A percentile compares a stretch with the other conserved stretches of the same genome.
phyloP scores from a whole-genome alignment of 2,113 vertebrate species.

The Cyprinodon variegatus region DNA sequence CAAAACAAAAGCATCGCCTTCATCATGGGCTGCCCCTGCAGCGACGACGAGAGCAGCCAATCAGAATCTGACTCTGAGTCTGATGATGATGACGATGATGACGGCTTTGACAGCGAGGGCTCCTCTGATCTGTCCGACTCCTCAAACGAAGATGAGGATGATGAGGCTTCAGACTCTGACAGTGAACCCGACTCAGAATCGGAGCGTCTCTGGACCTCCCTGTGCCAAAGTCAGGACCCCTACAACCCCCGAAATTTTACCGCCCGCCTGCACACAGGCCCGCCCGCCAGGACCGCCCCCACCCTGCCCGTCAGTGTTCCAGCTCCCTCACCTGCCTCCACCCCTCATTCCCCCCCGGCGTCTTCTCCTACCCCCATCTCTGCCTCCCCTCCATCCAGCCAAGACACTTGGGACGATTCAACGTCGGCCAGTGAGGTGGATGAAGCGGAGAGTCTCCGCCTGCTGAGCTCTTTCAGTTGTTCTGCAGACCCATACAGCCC shows the following conservation, averaged over 20 bases:
- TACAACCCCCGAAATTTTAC: constrained; percentile 91
- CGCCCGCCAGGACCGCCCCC: constrained; percentile 18
- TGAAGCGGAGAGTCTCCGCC: constrained; percentile 82
- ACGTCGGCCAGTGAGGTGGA: constrained; percentile 77
- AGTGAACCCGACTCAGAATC: constrained; percentile 68
- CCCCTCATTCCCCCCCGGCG: constrained; percentile 39
- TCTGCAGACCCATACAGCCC: constrained; percentile 90
- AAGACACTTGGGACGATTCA: constrained; percentile 69
- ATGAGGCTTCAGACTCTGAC: constrained; percentile 20
- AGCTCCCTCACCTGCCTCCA: constrained; percentile 40
- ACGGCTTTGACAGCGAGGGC: constrained; percentile 89
- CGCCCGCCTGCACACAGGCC: constrained; percentile 78
- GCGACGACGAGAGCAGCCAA: constrained; percentile 73
- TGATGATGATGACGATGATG: constrained; percentile 69
- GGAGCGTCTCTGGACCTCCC: constrained; percentile 84
- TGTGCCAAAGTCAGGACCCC: constrained; percentile 84
- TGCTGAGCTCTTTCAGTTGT: constrained; percentile 87
- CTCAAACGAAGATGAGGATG: constrained; percentile 40
- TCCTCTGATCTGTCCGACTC: constrained; percentile 78
- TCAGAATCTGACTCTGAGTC: constrained; percentile 67
- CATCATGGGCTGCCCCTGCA: constrained; percentile 88
- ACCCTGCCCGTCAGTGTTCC: background rate
- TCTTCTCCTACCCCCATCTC: constrained; percentile 38
- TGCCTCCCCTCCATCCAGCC: constrained; percentile 10
- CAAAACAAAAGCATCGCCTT: constrained; percentile 90